Evolutionary conservation across 2,888 invertebrate species (phyloP), one percentile per base, ranked within the genome.

Genomic region (Sesamia inferens): DNA sequence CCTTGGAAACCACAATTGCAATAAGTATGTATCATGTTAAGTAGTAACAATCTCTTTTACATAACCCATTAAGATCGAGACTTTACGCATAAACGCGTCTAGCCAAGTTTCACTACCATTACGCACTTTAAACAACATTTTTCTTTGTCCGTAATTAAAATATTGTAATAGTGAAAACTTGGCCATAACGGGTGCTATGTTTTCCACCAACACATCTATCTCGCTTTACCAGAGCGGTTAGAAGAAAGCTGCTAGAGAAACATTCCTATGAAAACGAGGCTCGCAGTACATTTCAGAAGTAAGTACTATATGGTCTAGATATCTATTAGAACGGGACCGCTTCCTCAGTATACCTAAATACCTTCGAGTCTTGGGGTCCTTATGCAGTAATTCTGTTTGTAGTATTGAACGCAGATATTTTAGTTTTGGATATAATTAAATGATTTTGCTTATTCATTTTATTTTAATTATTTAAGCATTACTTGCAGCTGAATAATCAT

Each of bases 241-340:
- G 76, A 87, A 86, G 90, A 88, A 90, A 90, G 89, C 82, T 84
- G 79, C 62, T 22, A 65, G 76, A 84, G 78, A 81, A 78, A 65
- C 85, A 88, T 89, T 90, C 88, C 85, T 84, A 85, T 83, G 87
- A 88, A 89, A 88, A 88, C 86, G 73, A 82, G 83, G 79, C 59
- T 79, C 82, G 76, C 59, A 77, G 65, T 70, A 68, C 65, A 42
- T 79, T 66, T 39, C 31, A 63, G 68, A 70, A 74, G 78, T 65
- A 39, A 16, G 31, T 61, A 55, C 70, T 14, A 51, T 19, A 69
- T 42, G 42, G 42, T 62, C 74, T 70, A 65, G 47, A 39, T 71
- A 73, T 71, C 47, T 74, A 83, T 81, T 83, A 81, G 68, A 81
- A 83, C 85, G 80, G 86, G 73, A 82, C 66, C n/a, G 57, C 54